A percentile compares a stretch with the other conserved stretches of the same genome.
Evolutionary conservation across 1,140 invertebrate species (phyloP).

Genomic region (Calephelis nemesis): DNA sequence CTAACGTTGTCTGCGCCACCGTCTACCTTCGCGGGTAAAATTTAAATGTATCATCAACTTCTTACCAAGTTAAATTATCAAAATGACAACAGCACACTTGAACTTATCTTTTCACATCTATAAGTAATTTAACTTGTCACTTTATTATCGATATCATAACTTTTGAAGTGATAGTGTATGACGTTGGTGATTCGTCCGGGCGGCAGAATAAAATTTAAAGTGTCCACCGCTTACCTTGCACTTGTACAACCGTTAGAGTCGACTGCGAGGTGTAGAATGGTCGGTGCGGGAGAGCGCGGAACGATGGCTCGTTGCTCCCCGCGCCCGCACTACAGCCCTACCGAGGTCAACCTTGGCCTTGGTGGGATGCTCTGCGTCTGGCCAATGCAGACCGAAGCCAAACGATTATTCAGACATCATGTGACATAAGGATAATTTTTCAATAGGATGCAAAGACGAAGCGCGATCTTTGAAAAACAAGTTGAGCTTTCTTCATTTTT

Average conservation of each 20-base stretch:
- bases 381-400: conserved; percentile 42
- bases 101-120: conserved; percentile 68
- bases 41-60: conserved; percentile 55
- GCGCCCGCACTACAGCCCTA: conserved; percentile 62
- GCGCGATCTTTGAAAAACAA: neutral
- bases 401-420: conserved; percentile 22
- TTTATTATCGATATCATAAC: conserved; percentile 43
- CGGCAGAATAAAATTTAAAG: conserved; percentile 45
- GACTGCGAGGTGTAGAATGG: conserved; percentile 77
- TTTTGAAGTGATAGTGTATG: conserved; percentile 42
- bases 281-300: conserved; percentile 67
- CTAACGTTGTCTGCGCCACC: conserved; percentile 50
- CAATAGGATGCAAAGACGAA: neutral
- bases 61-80: conserved; percentile 42
- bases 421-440: conserved; percentile 9
- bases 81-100: conserved; percentile 58
- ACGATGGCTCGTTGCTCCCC: conserved; percentile 62
- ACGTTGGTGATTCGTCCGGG: conserved; percentile 38
- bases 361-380: conserved; percentile 53
- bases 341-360: conserved; percentile 72
- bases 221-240: conserved; percentile 73
- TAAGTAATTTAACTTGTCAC: conserved; percentile 60
- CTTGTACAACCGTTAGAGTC: conserved; percentile 75
- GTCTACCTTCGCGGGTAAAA: conserved; percentile 55
- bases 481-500: neutral